Evolutionary conservation across 2,113 vertebrate species (phyloP).

Genomic region (Dicerorhinus sumatrensis): DNA sequence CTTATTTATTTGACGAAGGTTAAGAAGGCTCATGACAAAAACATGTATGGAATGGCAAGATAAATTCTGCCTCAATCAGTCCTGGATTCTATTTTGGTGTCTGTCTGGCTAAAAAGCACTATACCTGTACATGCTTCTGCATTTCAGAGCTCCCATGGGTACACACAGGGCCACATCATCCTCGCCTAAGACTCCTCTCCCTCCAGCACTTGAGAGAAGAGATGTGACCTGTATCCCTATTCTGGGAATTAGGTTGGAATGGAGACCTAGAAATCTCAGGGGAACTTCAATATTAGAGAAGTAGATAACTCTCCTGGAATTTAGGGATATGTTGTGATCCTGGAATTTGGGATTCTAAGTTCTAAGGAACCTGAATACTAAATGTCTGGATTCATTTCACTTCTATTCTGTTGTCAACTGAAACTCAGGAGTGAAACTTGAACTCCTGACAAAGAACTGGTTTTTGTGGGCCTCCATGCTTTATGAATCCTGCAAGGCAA

Average conservation of each 20-base stretch:
- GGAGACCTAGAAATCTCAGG: not conserved
- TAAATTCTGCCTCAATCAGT: not conserved
- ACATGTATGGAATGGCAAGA: not conserved
- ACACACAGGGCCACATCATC: too few relatives aligned
- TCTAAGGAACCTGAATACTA: not conserved
- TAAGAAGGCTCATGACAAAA: not conserved
- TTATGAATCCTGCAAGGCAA: not conserved
- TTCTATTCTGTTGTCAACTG: not conserved
- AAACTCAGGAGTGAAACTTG: not conserved
- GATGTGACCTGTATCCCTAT: not conserved
- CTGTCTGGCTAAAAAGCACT: not conserved
- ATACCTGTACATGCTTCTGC: not conserved
- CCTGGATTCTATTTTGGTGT: not conserved
- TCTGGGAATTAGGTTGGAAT: not conserved
- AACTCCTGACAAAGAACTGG: not conserved
- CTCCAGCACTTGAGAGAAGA: not conserved
- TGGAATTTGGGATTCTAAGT: not conserved
- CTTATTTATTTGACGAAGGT: not conserved
- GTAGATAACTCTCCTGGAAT: not conserved
- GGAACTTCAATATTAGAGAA: not conserved
- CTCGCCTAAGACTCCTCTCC: not conserved
- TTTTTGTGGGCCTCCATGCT: not conserved
- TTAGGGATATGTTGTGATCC: not conserved
- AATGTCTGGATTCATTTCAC: not conserved
- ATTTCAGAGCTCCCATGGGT: not conserved